Percentiles rank a stretch among this genome's conserved stretches.
Conservation (phyloP, 2,888 invertebrate genomes). For the Deroplatys truncata region DNA sequence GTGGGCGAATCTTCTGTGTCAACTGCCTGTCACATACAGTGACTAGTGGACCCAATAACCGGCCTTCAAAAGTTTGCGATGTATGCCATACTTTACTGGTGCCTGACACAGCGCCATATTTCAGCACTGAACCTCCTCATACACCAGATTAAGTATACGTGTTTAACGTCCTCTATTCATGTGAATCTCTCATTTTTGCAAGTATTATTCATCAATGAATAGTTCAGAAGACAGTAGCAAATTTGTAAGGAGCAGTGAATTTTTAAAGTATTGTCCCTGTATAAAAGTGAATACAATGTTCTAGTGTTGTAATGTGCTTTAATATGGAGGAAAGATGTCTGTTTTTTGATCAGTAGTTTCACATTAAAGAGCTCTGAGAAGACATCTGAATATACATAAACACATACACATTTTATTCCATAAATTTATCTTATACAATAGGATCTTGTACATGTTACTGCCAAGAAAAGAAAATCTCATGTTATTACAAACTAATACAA, state of each 20-base stretch:
- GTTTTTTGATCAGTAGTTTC: neutral
- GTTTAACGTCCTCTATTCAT: neutral
- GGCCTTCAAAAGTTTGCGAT: conserved; percentile 88
- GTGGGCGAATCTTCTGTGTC: conserved; percentile 92
- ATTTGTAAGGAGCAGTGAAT: neutral
- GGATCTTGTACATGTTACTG: neutral
- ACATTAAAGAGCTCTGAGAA: neutral
- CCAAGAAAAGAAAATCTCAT: neutral
- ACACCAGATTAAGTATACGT: conserved; percentile 43
- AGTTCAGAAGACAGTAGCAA: neutral
- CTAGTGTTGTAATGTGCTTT: neutral
- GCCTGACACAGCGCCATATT: conserved; percentile 85
- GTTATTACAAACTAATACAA: neutral
- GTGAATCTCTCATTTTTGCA: neutral
- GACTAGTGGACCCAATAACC: conserved; percentile 74
- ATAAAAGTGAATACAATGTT: neutral
- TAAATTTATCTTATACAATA: neutral
- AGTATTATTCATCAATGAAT: neutral
- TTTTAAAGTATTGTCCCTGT: neutral
- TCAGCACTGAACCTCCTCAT: conserved; percentile 75
- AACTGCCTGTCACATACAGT: conserved; percentile 79
- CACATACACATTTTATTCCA: neutral
- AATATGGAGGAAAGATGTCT: neutral
- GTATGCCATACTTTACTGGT: conserved; percentile 96
- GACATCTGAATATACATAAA: neutral